Base-by-base conservation (phyloP, 2,888 invertebrate species). In the Agrochola litura region DNA sequence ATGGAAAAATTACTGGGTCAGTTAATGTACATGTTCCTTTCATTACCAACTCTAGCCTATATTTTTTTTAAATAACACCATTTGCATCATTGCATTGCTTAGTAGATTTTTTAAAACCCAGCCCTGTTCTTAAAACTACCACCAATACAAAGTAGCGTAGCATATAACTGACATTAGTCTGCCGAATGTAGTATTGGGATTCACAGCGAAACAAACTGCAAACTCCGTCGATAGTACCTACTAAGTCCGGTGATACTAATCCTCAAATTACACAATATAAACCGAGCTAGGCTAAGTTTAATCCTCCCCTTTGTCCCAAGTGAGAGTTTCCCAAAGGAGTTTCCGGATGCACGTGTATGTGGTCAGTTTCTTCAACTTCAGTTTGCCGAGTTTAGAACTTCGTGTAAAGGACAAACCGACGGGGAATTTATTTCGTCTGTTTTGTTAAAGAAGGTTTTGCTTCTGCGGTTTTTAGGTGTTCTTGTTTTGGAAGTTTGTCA, bases 191-290 rank as follows among this genome's bases (percentile, higher is more conserved):
- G 52, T 14, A 16, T 19, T 54, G 19, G 19, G 41, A 70, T 25
- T 69, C n/a, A 63, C 37, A 73, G 43, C 12, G 25, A 60, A 65
- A 75, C 37, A 65, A 77, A 77, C 68, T 60, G 49, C 22, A 63
- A 67, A 63, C 69, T 66, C 71, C 77, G 54, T 83, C 79, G 63
- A 85, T 75, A 82, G 52, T 52, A 52, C 52, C 76, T 46, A 60
- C 78, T 19, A 76, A 83, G 81, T 73, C 79, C 76, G 68, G 72
- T 73, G 79, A 83, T 86, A 82, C 81, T 85, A 81, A 89, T 86
- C 86, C 83, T 78, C 88, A 90, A 90, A 91, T 90, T 91, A 91
- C 91, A 90, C 86, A 88, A 87, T 87, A 86, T 86, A 88, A 85
- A 85, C 86, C 85, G 75, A 79, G 82, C 78, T 69, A 65, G 81